phyloP scores from a whole-genome alignment of 92 coral and sea anemone species.

The Siderastrea radians region DNA sequence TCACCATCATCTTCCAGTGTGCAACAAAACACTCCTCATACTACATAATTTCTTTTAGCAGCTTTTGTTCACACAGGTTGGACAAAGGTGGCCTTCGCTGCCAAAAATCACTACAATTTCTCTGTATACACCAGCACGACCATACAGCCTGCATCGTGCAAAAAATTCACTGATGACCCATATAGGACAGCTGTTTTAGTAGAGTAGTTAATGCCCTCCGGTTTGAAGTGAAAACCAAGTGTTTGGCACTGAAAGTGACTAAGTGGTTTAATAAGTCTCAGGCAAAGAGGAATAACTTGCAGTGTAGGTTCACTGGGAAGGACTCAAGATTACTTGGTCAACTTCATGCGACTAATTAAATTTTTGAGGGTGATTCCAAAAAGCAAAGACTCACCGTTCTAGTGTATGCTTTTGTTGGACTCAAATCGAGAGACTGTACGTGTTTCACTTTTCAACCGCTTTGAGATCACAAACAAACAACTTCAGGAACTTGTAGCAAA shows the following conservation, averaged over 20 bases:
- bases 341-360: slow-evolving; percentile 53
- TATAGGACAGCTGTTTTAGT: slow-evolving; percentile 52
- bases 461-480: slow-evolving; percentile 43
- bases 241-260: slow-evolving; percentile 47
- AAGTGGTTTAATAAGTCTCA: slow-evolving; percentile 69
- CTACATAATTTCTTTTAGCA: too few species aligned
- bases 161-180: slow-evolving; percentile 66
- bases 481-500: slow-evolving; percentile 24
- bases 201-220: slow-evolving; percentile 51
- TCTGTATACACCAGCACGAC: too few species aligned
- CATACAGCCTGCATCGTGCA: slow-evolving; percentile 44
- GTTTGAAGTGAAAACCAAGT: slow-evolving; percentile 51
- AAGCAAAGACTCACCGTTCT: slow-evolving; percentile 59
- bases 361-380: slow-evolving; percentile 50
- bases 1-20: too few species aligned
- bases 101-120: too few species aligned
- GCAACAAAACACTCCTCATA: too few species aligned
- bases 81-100: too few species aligned
- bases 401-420: slow-evolving; percentile 53
- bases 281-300: slow-evolving; percentile 60
- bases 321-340: slow-evolving; percentile 38
- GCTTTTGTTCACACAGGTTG: too few species aligned
- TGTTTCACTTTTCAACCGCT: slow-evolving; percentile 45
- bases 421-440: slow-evolving; percentile 62
- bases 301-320: slow-evolving; percentile 71